phyloP scores from a whole-genome alignment of 2,888 invertebrate genomes.

The Silvanus unidentatus region DNA sequence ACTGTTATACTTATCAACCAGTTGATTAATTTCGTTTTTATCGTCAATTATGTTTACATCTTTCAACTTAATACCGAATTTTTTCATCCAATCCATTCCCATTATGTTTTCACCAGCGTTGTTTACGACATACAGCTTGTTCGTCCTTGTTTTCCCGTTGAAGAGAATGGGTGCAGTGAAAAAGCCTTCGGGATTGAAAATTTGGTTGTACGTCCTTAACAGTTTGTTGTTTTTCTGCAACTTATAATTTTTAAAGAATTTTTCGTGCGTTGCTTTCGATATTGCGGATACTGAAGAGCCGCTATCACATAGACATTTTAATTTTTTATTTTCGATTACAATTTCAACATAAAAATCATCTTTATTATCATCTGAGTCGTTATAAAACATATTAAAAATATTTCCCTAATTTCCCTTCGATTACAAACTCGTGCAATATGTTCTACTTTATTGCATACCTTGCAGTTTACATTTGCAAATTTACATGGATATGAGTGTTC shows the following conservation, averaged over 20 bases:
- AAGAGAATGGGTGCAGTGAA: background rate
- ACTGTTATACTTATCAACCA: background rate
- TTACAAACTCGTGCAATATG: background rate
- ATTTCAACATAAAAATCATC: too few relatives aligned
- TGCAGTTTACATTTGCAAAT: background rate
- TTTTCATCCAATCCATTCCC: slow-evolving; percentile 1
- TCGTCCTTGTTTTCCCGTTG: background rate
- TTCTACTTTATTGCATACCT: background rate
- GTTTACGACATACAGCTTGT: slow-evolving; percentile 2
- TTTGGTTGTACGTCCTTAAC: background rate
- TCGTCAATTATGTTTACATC: background rate
- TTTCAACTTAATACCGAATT: too few relatives aligned
- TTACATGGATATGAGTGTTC: too few relatives aligned
- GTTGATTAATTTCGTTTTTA: background rate
- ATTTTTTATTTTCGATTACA: too few relatives aligned
- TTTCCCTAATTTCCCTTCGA: background rate
- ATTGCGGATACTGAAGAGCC: background rate
- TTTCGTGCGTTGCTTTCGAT: background rate
- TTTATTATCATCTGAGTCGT: too few relatives aligned
- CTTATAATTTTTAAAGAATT: background rate
- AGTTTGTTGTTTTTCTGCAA: background rate
- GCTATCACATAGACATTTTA: background rate
- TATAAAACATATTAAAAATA: too few relatives aligned
- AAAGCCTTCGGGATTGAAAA: slow-evolving; percentile 2
- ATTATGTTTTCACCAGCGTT: slow-evolving; percentile 1